Base-by-base conservation (phyloP, 2,888 invertebrate genomes). In the Oligia fasciuncula region DNA sequence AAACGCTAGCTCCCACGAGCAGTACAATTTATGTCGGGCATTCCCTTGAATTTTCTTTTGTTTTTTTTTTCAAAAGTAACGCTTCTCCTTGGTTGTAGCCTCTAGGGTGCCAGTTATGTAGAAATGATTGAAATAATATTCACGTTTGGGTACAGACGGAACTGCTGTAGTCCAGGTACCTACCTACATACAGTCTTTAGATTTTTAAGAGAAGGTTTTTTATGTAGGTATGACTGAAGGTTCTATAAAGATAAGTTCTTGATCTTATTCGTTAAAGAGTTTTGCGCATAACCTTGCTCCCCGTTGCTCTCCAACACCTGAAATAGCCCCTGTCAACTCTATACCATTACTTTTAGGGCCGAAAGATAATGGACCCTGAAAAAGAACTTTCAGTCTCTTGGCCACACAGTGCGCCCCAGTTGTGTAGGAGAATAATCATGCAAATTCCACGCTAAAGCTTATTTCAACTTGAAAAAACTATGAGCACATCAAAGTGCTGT, bases 21-120 rank as follows among this genome's bases (percentile, higher is more conserved):
- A 91, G 93, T 90, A 95, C 95, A 96, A 96, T 96, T 96, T 96
- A 96, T 96, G 95, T 95, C 93, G 91, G 93, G 94, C 94, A 95
- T 96, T 96, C 93, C 94, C 92, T 94, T 91, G 95, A 94, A 95
- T 95, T 95, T 95, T 94, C 94, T 95, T 96, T 96, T 95, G 95
- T 96, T 95, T 95, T 95, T 92, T 92, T 88, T 80, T 78, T 93
- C 92, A 92, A 94, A 94, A 92, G 94, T 93, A 93, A 93, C 91
- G 88, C 90, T 90, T 84, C 90, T 91, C 90, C 92, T 91, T 91
- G 88, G 92, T 89, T 92, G 92, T 92, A 88, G 81, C 82, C 88
- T 85, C 86, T 73, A 72, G 87, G 86, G 87, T 83, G 83, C 76
- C 81, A 43, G 84, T 83, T 85, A 85, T 84, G 77, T 84, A 84